Base-by-base conservation (phyloP, 2,113 vertebrate species). In the Acanthochromis polyacanthus region DNA sequence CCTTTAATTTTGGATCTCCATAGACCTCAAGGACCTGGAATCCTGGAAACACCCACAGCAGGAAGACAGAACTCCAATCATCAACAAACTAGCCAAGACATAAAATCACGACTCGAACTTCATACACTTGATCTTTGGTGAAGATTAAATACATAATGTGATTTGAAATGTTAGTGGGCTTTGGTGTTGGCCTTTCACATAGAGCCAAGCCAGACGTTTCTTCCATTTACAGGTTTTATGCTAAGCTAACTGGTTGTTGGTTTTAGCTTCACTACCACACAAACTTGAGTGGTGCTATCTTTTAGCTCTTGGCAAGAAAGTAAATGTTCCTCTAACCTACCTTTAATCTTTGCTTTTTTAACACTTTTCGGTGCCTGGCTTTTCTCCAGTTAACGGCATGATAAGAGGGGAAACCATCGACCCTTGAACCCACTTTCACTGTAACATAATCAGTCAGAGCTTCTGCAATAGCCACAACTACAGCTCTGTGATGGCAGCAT, bases 361-460 rank as follows among this genome's bases (percentile, higher is more conserved):
- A 43, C 25, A 53, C 10, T 16, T 28, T 56, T 20, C 30, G 22
- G 62, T 81, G 75, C 78, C 83, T 72, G 78, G 65, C 73, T 82
- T 75, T 56, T 68, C 30, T 67, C 45, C 32, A 38, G 16, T 23
- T 40, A 71, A 67, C 4, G 19, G 65, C 76, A 65, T 76, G 73
- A 73, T 36, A 76, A 15, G 80, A 84, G 58, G 48, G 55, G 56
- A 74, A 88, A 75, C 57, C 68, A 75, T 83, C 38, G 51, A 73
- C 82, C 71, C 77, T 73, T 89, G 82, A 90, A 84, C 38, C 73
- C 76, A 75, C 61, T 79, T 22, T 78, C 72, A 81, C 71, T 89
- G 69, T 86, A 79, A 77, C 22, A 48, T 50, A 78, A 79, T n/a
- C 58, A 61, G 43, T 64, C 38, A 48, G 67, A 75, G 75, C 61